phyloP scores from a whole-genome alignment of 2,888 invertebrate species.

The Rambutsinella grinnellia region DNA sequence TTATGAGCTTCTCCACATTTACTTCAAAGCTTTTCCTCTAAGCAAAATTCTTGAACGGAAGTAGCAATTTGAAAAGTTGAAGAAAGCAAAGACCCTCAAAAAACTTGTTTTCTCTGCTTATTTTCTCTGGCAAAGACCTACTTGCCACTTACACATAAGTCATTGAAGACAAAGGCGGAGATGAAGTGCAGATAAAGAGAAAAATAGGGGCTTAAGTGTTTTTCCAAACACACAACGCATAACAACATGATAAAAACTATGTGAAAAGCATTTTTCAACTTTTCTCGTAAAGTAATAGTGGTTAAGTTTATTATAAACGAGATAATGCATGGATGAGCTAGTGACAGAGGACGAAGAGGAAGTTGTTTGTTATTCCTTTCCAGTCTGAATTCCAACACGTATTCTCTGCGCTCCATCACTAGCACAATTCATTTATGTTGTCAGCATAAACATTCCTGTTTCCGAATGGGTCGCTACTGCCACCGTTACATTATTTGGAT shows the following conservation, averaged over 20 bases:
- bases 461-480: too few species aligned
- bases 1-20: background rate
- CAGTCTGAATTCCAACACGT: conserved; percentile 36
- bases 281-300: background rate
- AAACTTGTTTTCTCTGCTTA: conserved; percentile 18
- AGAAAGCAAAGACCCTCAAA: conserved; percentile 22
- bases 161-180: conserved; percentile 30
- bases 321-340: conserved; percentile 48
- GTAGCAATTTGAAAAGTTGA: conserved; percentile 40
- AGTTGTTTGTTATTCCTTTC: conserved; percentile 28
- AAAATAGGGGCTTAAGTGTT: conserved; percentile 50
- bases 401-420: too few species aligned
- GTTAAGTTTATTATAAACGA: conserved; percentile 51
- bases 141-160: conserved; percentile 21
- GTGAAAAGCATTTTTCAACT: background rate
- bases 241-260: conserved; percentile 26
- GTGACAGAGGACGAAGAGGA: conserved; percentile 40
- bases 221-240: conserved; percentile 24
- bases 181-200: conserved; percentile 45
- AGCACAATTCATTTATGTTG: too few species aligned
- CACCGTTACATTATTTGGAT: too few species aligned
- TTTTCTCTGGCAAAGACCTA: background rate
- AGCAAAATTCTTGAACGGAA: conserved; percentile 19
- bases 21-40: background rate
- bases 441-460: too few species aligned